Percentiles rank a stretch among this genome's conserved stretches.
phyloP scores from a whole-genome alignment of 2,797 vertebrate species.

The Threskiornis aethiopicus region DNA sequence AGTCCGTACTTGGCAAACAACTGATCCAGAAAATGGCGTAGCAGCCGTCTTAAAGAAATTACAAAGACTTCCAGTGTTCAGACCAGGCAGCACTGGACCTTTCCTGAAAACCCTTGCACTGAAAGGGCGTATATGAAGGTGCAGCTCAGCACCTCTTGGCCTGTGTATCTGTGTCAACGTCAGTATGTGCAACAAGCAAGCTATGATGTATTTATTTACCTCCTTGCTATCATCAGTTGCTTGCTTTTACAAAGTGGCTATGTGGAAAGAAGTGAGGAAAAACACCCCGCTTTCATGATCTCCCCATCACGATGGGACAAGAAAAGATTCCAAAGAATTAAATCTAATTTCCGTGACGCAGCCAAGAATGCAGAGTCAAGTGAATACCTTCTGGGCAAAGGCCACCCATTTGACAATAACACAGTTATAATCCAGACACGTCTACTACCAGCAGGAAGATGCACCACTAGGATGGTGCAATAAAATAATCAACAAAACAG shows the following conservation, averaged over 20 bases:
- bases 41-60: accelerated
- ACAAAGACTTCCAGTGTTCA: neutral
- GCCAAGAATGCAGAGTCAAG: neutral
- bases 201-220: neutral
- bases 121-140: neutral
- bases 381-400: neutral
- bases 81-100: accelerated
- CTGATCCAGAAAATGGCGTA: neutral
- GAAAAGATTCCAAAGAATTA: neutral
- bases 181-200: neutral
- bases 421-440: neutral
- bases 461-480: neutral
- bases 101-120: too few species aligned
- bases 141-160: neutral
- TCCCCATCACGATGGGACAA: neutral
- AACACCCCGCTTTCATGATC: accelerated
- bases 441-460: neutral
- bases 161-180: neutral
- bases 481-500: neutral
- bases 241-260: neutral
- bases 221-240: neutral
- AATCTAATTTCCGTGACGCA: neutral
- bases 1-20: neutral
- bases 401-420: neutral
- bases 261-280: neutral